Evolutionary conservation across 2,113 vertebrate genomes (phyloP), one percentile per base, ranked within the genome.

Genomic region (Herpailurus yagouaroundi): DNA sequence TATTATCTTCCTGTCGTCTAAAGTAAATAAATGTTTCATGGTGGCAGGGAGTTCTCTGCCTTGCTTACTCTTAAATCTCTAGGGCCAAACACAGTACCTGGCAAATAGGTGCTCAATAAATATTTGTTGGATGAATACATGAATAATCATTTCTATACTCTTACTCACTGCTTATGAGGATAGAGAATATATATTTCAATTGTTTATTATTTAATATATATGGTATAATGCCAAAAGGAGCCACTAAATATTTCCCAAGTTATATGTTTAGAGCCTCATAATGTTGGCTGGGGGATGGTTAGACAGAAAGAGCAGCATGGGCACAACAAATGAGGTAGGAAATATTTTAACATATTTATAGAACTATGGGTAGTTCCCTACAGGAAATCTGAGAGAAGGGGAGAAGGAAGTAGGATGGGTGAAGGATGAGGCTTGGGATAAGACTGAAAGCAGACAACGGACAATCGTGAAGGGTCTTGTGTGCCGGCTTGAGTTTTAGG

Each of bases 201-300:
- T 94, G 11, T 80, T 80, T 95, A 92, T 77, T 95, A 66, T 81
- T 52, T 74, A 63, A 95, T 33, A 86, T 23, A 87, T 36, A 68
- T 45, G 31, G 19, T 64, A 66, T 21, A 74, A 95, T n/a, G 27
- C 25, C 79, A 79, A 94, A 91, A 96, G 25, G 48, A 71, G n/a
- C 3, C 69, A 85, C 77, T 89, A 90, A 96, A 52, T 79, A 82
- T 45, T 89, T 81, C 89, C 85, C 13, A 85, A 80, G 60, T 79
- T 87, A 27, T 21, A 92, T 66, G 81, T 96, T 96, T 92, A 95
- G 27, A 91, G 14, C 4, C 31, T 97, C 15, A 8, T 73, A 86
- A 71, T 57, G 19, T 74, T 25, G 91, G 12, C 1, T 36, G 91
- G 23, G 14, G 33, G 3, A 71, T 29, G 60, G 89, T 77, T 82